Conservation (phyloP, 2,888 invertebrate species). For the Ornithoptera alexandrae region DNA sequence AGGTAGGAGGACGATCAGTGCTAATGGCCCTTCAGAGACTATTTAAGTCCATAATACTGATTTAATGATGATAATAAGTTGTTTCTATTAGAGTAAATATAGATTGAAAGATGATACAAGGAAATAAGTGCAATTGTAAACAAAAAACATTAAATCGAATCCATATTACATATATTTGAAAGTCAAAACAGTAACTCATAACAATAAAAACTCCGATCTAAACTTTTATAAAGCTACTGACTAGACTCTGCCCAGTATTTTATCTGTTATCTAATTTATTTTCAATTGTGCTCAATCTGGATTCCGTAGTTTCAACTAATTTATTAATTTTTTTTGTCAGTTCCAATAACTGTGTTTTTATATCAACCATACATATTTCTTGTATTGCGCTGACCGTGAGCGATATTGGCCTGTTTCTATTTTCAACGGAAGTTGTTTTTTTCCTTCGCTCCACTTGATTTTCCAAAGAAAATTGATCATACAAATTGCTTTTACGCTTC, state of each 20-base stretch:
- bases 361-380: constrained; percentile 74
- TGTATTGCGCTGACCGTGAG: constrained; percentile 68
- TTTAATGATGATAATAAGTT: too few relatives aligned
- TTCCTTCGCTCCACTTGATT: constrained; percentile 68
- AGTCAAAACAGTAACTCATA: not conserved
- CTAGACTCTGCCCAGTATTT: not conserved
- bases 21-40: too few relatives aligned
- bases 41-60: too few relatives aligned
- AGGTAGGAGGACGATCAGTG: too few relatives aligned
- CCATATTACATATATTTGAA: too few relatives aligned
- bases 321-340: constrained; percentile 67
- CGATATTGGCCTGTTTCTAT: constrained; percentile 57
- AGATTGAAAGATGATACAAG: too few relatives aligned
- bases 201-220: not conserved
- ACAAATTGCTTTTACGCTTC: constrained; percentile 72
- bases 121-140: too few relatives aligned
- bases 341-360: constrained; percentile 66
- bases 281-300: constrained; percentile 55
- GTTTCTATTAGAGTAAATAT: too few relatives aligned
- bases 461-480: constrained; percentile 65
- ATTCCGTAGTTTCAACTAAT: constrained; percentile 58
- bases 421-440: constrained; percentile 51
- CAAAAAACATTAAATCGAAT: too few relatives aligned
- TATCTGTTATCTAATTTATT: constrained; percentile 49
- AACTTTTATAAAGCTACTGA: not conserved